A percentile compares a stretch with the other conserved stretches of the same genome.
phyloP scores from a whole-genome alignment of 2,888 invertebrate genomes.

The Troides helena region DNA sequence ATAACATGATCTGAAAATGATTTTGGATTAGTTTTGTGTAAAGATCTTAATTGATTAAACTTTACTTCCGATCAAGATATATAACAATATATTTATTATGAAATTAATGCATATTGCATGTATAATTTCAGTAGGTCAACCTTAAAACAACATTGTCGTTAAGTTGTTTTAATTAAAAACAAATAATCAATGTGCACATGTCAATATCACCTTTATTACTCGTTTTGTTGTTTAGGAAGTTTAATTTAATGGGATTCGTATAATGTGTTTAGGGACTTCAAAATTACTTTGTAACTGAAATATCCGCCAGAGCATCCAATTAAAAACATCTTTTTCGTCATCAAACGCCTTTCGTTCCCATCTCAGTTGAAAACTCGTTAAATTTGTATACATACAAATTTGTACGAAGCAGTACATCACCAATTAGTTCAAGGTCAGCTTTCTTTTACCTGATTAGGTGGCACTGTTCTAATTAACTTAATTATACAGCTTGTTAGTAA shows the following conservation, averaged over 20 bases:
- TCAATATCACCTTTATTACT: neutral
- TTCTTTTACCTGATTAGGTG: constrained; percentile 15
- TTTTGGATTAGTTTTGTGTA: too few relatives aligned
- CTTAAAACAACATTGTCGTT: too few relatives aligned
- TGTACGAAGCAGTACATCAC: neutral
- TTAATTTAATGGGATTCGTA: neutral
- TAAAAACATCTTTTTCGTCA: constrained; percentile 14
- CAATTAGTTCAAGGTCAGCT: constrained; percentile 18
- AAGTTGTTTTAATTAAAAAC: neutral
- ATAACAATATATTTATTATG: too few relatives aligned
- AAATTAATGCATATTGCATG: too few relatives aligned
- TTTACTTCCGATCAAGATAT: too few relatives aligned
- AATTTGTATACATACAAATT: constrained; percentile 2
- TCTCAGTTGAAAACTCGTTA: constrained; percentile 11
- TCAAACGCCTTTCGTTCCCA: constrained; percentile 9
- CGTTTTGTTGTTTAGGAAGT: neutral
- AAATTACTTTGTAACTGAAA: constrained; percentile 25
- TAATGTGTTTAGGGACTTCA: constrained; percentile 10
- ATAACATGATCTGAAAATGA: too few relatives aligned
- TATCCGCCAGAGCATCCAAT: constrained; percentile 8
- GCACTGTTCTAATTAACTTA: constrained; percentile 16
- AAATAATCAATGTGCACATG: neutral
- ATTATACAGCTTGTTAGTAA: constrained; percentile 16
- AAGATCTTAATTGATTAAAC: too few relatives aligned
- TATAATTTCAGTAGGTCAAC: too few relatives aligned